Conservation (phyloP, 2,113 vertebrate species). For the Sakesphorus luctuosus region DNA sequence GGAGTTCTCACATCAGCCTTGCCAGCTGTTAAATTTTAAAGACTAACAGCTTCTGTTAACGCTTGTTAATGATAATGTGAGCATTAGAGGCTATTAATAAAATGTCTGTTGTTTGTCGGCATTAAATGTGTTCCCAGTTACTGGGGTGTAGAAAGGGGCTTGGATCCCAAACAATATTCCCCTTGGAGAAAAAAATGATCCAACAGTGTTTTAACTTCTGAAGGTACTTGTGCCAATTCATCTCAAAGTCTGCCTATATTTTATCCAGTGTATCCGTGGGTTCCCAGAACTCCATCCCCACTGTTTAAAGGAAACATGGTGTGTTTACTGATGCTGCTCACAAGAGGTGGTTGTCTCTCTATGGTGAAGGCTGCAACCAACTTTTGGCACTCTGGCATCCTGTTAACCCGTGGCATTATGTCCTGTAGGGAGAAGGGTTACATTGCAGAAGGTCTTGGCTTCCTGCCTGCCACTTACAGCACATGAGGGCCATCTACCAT, state of each 20-base stretch:
- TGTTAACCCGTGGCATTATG: fast-evolving
- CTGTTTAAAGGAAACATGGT: neutral
- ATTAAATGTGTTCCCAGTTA: neutral
- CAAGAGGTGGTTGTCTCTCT: neutral
- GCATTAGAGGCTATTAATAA: neutral
- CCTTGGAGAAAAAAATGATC: neutral
- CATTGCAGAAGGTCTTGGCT: neutral
- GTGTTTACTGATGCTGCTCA: neutral
- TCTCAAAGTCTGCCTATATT: neutral
- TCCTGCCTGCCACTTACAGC: neutral
- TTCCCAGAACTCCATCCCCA: neutral
- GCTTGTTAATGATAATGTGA: neutral
- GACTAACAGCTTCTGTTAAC: conserved; percentile 35
- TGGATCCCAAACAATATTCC: neutral
- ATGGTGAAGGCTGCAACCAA: neutral
- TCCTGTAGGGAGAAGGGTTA: neutral
- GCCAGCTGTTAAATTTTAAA: neutral
- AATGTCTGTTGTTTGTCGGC: neutral
- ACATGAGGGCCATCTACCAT: neutral
- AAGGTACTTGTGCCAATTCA: neutral
- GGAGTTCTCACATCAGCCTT: neutral
- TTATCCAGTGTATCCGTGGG: neutral
- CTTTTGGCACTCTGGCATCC: neutral
- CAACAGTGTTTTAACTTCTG: neutral
- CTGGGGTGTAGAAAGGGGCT: neutral